These are phyloP conservation scores for Heliconius cydno DNA, from an alignment of 2,888 invertebrate genomes.

Conservation along the genomic window DNA sequence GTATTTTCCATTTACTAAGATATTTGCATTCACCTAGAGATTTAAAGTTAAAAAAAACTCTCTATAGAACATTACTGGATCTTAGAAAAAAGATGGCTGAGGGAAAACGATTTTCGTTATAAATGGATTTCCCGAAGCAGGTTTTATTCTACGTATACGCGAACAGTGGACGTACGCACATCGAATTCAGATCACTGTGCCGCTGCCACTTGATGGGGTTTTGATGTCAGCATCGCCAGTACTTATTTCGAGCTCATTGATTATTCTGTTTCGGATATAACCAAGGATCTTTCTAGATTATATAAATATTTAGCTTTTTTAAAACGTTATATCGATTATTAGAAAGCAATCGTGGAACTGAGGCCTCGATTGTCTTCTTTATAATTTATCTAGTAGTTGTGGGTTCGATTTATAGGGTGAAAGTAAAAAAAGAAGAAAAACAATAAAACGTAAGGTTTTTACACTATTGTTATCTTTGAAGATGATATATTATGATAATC, in stretches of 20 bases:
- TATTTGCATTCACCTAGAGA: conserved; percentile 15
- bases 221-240: conserved; percentile 65
- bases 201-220: conserved; percentile 66
- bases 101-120: conserved; percentile 39
- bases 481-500: no score
- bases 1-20: conserved; percentile 13
- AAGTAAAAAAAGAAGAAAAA: no score
- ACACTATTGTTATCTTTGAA: no score
- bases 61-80: background rate
- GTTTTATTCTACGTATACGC: conserved; percentile 44
- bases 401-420: no score
- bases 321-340: background rate
- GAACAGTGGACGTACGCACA: conserved; percentile 65
- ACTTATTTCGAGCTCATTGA: conserved; percentile 48
- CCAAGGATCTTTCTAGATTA: background rate
- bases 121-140: conserved; percentile 35
- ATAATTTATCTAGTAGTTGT: no score
- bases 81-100: conserved; percentile 25
- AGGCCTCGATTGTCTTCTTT: no score
- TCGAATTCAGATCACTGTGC: conserved; percentile 71
- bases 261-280: conserved; percentile 35
- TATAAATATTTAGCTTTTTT: background rate
- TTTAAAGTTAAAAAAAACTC: conserved; percentile 13
- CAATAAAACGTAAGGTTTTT: no score
- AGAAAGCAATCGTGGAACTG: background rate